Percentiles rank a stretch among this genome's conserved stretches.
phyloP scores from a whole-genome alignment of 1,140 invertebrate species.

The Apis dorsata region DNA sequence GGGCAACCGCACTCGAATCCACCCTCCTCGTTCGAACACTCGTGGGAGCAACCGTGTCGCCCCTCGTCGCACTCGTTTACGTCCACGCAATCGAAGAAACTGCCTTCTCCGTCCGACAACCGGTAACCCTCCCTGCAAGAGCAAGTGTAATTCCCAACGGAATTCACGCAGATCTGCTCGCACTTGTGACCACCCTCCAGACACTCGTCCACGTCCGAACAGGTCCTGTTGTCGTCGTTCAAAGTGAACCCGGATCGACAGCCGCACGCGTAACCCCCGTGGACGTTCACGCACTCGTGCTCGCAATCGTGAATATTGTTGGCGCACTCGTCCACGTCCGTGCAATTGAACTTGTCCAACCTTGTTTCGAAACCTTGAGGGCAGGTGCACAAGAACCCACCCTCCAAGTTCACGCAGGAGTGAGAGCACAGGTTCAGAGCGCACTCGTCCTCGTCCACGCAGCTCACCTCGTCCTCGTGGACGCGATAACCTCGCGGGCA shows the following conservation, averaged over 20 bases:
- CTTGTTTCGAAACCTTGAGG: constrained; percentile 79
- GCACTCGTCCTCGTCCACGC: constrained; percentile 86
- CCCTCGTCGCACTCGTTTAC: constrained; percentile 77
- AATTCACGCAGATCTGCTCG: constrained; percentile 83
- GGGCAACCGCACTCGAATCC: constrained; percentile 84
- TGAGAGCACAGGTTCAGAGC: constrained; percentile 70
- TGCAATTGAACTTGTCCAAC: constrained; percentile 82
- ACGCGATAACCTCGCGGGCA: constrained; percentile 84
- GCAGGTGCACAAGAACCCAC: constrained; percentile 86
- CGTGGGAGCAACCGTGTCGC: constrained; percentile 79
- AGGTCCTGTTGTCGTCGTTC: constrained; percentile 81
- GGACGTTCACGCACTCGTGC: constrained; percentile 80
- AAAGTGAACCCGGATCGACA: constrained; percentile 82
- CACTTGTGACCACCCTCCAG: constrained; percentile 74
- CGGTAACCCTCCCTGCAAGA: constrained; percentile 82
- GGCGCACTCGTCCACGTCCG: constrained; percentile 85
- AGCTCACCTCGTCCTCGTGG: constrained; percentile 73
- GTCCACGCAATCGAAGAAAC: constrained; percentile 80
- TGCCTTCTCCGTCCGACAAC: constrained; percentile 75
- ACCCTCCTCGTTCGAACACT: constrained; percentile 84
- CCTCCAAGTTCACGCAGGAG: constrained; percentile 86
- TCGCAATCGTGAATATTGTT: constrained; percentile 54
- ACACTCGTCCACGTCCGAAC: constrained; percentile 79
- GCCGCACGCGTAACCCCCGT: constrained; percentile 81
- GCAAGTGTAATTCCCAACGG: constrained; percentile 83